phyloP scores from a whole-genome alignment of 2,113 vertebrate species.

The Lagopus muta region DNA sequence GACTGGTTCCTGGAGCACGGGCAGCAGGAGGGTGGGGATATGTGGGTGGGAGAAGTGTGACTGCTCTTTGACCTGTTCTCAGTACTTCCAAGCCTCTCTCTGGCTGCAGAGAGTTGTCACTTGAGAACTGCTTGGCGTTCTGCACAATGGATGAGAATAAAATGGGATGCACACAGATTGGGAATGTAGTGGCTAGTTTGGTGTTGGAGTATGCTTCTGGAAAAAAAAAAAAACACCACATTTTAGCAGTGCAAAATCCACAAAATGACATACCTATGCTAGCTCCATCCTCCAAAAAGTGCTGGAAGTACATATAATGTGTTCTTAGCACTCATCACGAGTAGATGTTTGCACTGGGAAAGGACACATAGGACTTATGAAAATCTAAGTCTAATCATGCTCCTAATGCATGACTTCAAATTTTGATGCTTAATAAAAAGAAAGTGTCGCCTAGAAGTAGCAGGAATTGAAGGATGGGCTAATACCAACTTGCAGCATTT shows the following conservation, averaged over 20 bases:
- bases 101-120: not conserved
- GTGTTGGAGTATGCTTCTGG: not conserved
- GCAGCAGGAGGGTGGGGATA: not conserved
- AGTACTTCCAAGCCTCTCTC: not conserved
- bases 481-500: not conserved
- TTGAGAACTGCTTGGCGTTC: not conserved
- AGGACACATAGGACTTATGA: not conserved
- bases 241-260: not conserved
- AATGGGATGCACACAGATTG: not conserved
- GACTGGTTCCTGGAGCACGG: rapidly evolving
- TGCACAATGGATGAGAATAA: not conserved
- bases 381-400: not conserved
- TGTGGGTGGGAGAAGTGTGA: not conserved
- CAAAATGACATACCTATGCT: not conserved
- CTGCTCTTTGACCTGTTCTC: not conserved
- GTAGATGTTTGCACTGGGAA: not conserved
- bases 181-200: not conserved
- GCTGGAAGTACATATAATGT: not conserved
- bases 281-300: not conserved
- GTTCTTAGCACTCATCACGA: not conserved
- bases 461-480: not conserved
- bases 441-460: not conserved
- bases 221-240: not conserved
- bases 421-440: not conserved
- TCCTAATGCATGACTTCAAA: not conserved